phyloP scores from a whole-genome alignment of 2,888 invertebrate genomes.

The Andrena camellia region DNA sequence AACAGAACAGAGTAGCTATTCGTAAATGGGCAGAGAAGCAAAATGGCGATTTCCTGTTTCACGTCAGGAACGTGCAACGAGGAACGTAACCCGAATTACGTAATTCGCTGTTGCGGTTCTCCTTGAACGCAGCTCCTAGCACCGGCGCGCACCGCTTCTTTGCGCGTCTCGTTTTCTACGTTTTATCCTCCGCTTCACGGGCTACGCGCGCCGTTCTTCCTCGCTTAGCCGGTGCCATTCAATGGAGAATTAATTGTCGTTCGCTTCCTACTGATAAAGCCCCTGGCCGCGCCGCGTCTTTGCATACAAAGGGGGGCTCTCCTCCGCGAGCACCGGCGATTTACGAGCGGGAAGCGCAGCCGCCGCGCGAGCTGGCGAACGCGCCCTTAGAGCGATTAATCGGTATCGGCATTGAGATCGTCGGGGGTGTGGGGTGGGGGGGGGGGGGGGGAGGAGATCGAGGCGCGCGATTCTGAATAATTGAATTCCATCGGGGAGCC shows the following conservation, averaged over 20 bases:
- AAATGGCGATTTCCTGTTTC: slow-evolving; percentile 56
- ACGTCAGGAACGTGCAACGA: slow-evolving; percentile 43
- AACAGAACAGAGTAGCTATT: background rate
- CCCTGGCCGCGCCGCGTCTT: slow-evolving; percentile 2
- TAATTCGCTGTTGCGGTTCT: slow-evolving; percentile 71
- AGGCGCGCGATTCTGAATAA: slow-evolving; percentile 30
- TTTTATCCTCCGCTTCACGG: slow-evolving; percentile 17
- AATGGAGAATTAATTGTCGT: slow-evolving; percentile 36
- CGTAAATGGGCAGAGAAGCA: slow-evolving; percentile 27
- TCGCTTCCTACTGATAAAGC: slow-evolving; percentile 38
- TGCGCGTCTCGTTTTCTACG: slow-evolving; percentile 59
- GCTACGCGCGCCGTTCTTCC: background rate
- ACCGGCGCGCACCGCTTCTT: slow-evolving; percentile 63
- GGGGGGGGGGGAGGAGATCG: no score
- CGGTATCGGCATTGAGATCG: slow-evolving; percentile 26
- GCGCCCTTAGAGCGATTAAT: slow-evolving; percentile 33
- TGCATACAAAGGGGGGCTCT: slow-evolving; percentile 22
- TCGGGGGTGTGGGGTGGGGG: no score
- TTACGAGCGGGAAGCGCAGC: slow-evolving; percentile 13
- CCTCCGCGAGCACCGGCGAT: slow-evolving; percentile 6
- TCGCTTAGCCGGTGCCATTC: background rate
- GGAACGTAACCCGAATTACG: slow-evolving; percentile 72
- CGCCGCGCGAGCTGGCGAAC: background rate
- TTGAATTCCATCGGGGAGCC: slow-evolving; percentile 8
- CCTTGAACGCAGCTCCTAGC: slow-evolving; percentile 75